Evolutionary conservation across 2,888 invertebrate genomes (phyloP), one percentile per base, ranked within the genome.

Genomic region (Ceramica pisi): DNA sequence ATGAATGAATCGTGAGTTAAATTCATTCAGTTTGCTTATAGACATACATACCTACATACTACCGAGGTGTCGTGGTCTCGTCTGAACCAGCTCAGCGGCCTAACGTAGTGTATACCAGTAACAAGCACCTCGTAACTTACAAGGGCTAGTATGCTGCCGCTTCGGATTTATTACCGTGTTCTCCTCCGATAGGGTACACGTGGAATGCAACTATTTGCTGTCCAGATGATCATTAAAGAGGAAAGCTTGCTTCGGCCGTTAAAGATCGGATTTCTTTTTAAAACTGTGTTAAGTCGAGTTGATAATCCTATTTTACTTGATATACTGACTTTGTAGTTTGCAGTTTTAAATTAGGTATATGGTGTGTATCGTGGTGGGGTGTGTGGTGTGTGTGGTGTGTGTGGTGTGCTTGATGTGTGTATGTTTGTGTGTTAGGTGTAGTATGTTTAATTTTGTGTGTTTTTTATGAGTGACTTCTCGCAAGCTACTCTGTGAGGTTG

Each of bases 81-180:
- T 76, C 26, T 81, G 77, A 60, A 21, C 55, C 14, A 48, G 51
- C 57, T n/a, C 46, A 56, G 66, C 59, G n/a, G n/a, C 57, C 26
- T 35, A 55, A 63, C 31, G 75, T 51, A 31, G 56, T 61, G 56
- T 61, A 48, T 57, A n/a, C 31, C 38, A 67, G 71, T 56, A 51
- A 59, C 48, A 57, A 74, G 78, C 62, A 48, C 55, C n/a, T 68
- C 62, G 81, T 72, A 80, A 68, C 62, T 66, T 60, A 46, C 21
- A 19, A 14, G 56, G 71, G 55, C 81, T 53, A 57, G 76, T 46
- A 38, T 41, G 75, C 67, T 64, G 67, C 56, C 48, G 46, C 60
- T 31, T 41, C 59, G 63, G 63, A 76, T 80, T 66, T 72, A 77
- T 67, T 51, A 55, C 26, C 35, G 41, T 46, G 64, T 62, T 80